Percentiles rank a stretch among this genome's conserved stretches.
Evolutionary conservation across 1,140 invertebrate species (phyloP).

Genomic region (Bactericera cockerelli): DNA sequence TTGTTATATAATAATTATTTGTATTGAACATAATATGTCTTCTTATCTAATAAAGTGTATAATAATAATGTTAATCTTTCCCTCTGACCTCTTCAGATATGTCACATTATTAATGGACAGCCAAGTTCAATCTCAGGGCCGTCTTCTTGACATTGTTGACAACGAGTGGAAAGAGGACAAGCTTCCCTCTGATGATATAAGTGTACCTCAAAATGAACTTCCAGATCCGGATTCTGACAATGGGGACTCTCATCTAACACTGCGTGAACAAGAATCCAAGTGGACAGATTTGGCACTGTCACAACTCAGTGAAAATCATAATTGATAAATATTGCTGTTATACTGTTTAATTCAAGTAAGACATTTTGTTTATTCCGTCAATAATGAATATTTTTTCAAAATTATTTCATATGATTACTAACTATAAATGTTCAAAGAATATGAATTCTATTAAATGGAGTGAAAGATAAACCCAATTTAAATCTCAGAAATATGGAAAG

Average conservation of each 20-base stretch:
- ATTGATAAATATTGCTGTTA: constrained; percentile 31
- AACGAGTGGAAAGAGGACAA: constrained; percentile 74
- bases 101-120: constrained; percentile 21
- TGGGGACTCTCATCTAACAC: constrained; percentile 72
- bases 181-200: constrained; percentile 77
- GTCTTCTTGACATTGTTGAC: constrained; percentile 74
- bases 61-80: no score
- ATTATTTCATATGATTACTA: neutral
- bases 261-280: constrained; percentile 80
- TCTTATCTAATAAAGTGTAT: no score
- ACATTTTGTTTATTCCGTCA: constrained; percentile 24
- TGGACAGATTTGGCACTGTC: constrained; percentile 66
- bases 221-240: constrained; percentile 89
- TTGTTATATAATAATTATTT: no score
- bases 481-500: no score
- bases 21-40: no score
- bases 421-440: neutral
- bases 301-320: constrained; percentile 36
- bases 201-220: constrained; percentile 69
- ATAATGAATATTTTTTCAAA: constrained; percentile 8
- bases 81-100: no score
- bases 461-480: neutral
- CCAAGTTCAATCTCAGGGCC: constrained; percentile 41
- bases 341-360: constrained; percentile 23
- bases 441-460: neutral